Evolutionary conservation across 2,797 vertebrate species (phyloP).

Genomic region (Enteromius mattozi): DNA sequence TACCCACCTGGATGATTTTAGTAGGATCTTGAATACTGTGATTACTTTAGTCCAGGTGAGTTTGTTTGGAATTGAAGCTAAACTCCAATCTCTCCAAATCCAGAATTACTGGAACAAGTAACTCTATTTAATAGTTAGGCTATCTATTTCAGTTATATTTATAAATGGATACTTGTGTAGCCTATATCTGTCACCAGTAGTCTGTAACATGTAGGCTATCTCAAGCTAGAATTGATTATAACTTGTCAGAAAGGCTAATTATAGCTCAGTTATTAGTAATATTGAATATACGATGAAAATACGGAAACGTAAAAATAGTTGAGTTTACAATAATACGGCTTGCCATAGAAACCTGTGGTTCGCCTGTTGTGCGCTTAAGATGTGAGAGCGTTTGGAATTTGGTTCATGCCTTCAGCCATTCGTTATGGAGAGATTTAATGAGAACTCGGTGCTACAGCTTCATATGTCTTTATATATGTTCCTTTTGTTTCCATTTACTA

Average conservation of each 20-base stretch:
- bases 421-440: background rate
- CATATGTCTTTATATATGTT: background rate
- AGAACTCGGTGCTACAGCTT: background rate
- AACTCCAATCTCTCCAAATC: background rate
- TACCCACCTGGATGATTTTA: background rate
- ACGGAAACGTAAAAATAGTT: background rate
- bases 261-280: background rate
- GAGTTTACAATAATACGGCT: background rate
- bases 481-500: background rate
- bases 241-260: background rate
- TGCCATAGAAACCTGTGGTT: constrained; percentile 28
- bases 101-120: background rate
- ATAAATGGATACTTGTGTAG: background rate
- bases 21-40: background rate
- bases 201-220: background rate
- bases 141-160: background rate
- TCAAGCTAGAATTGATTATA: background rate
- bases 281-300: background rate
- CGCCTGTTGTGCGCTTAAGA: constrained; percentile 5
- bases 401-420: background rate
- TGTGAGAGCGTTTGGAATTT: constrained; percentile 21
- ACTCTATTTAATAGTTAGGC: background rate
- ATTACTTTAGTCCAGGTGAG: background rate
- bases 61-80: background rate
- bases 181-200: background rate